Evolutionary conservation across 2,797 vertebrate genomes (phyloP), one percentile per base, ranked within the genome.

Genomic region (Platyrinchus mystaceus): DNA sequence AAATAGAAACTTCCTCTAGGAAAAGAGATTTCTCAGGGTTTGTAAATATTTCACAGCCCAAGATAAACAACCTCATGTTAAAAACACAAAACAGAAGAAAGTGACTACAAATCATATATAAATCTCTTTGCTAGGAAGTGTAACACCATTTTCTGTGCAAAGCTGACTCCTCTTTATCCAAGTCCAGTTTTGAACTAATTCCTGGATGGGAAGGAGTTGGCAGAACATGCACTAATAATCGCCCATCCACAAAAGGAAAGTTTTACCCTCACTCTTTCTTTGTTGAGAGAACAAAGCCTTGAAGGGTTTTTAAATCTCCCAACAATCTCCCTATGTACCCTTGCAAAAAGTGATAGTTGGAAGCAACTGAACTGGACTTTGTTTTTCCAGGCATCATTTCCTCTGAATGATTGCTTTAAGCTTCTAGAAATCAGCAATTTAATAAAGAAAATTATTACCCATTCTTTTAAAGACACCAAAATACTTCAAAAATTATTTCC

Each of bases 401-500:
- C 82, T 92, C 39, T n/a, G 49, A 68, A n/a, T 24, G 18, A 95
- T 3, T 37, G 49, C 50, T 66, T 39, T n/a, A 30, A 91, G 36
- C 32, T 36, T 49, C 27, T 36, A 5, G 52, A 85, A 94, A 74
- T 1, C 11, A 22, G 55, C 23, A 79, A 9, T 66, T 88, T 70
- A 69, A 41, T 52, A 59, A 43, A 91, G 50, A 84, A 94, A 92
- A 90, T 12, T 28, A 74, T 28, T 30, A 79, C 2, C 7, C 15
- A 15, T 81, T 70, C 59, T 82, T 89, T 88, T 63, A 84, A 87
- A 94, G 46, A 49, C 21, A 91, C 17, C 27, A 90, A 63, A 90
- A 71, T 55, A 85, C 56, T 49, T 81, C 28, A 67, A 8, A 58
- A 60, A 41, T 50, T 47, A 39, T 23, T 64, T 63, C 28, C 26